Evolutionary conservation across 2,888 invertebrate genomes (phyloP).

Genomic region (Heliconius charithonia): DNA sequence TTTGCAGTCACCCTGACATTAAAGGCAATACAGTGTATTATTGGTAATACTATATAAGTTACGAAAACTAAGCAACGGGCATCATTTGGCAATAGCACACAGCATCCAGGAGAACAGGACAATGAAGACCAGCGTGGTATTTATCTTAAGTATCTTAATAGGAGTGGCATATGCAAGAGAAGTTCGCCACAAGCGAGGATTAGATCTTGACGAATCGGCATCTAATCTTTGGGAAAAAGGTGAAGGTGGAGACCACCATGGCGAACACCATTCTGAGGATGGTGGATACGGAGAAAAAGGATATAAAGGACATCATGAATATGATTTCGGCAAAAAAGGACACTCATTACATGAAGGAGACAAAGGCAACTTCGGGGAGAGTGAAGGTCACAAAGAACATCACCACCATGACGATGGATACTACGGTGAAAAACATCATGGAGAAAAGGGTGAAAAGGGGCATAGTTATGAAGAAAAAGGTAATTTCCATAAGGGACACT

Average conservation of each 20-base stretch:
- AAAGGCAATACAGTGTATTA: conserved; percentile 65
- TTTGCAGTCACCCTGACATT: conserved; percentile 75
- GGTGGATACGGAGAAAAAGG: conserved; percentile 88
- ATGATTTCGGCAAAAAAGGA: conserved; percentile 87
- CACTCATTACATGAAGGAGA: conserved; percentile 87
- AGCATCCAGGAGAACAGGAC: conserved; percentile 63
- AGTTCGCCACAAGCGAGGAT: conserved; percentile 73
- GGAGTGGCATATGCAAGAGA: conserved; percentile 76
- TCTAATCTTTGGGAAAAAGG: conserved; percentile 80
- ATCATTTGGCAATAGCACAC: conserved; percentile 78
- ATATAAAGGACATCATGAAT: conserved; percentile 86
- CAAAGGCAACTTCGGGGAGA: conserved; percentile 84
- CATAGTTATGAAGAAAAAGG: conserved; percentile 83
- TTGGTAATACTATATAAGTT: conserved; percentile 81
- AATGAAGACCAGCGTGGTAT: conserved; percentile 66
- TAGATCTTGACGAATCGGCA: conserved; percentile 81
- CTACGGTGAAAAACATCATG: conserved; percentile 85
- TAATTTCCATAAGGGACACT: conserved; percentile 91
- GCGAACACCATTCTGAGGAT: conserved; percentile 84
- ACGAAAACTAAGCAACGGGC: conserved; percentile 70
- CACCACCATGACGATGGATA: conserved; percentile 87
- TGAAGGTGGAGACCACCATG: conserved; percentile 85
- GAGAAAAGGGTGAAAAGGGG: conserved; percentile 86
- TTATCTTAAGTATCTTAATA: conserved; percentile 74
- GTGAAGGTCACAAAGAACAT: conserved; percentile 85